A percentile compares a stretch with the other conserved stretches of the same genome.
phyloP scores from a whole-genome alignment of 2,888 invertebrate species.

The Troides oblongomaculatus region DNA sequence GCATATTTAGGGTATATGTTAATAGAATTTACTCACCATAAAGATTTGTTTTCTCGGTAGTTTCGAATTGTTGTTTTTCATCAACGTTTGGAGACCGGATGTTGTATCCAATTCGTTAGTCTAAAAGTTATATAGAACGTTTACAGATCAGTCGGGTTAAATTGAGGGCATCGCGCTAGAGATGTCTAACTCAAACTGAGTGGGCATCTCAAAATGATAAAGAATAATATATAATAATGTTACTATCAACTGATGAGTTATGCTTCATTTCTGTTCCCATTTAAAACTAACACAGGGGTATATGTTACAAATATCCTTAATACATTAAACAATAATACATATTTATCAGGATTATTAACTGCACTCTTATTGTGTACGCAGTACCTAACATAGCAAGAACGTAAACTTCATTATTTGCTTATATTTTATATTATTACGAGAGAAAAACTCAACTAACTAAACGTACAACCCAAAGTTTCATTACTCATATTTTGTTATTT shows the following conservation, averaged over 20 bases:
- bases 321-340: neutral
- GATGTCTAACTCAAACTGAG: neutral
- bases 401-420: no score
- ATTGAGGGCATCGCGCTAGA: slow-evolving; percentile 1
- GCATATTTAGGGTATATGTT: no score
- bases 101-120: neutral
- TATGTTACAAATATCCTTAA: no score
- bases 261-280: neutral
- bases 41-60: slow-evolving; percentile 30
- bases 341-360: no score
- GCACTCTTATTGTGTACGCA: neutral
- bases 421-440: no score
- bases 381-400: no score
- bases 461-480: no score
- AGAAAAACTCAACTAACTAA: no score
- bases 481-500: no score
- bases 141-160: neutral
- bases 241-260: neutral
- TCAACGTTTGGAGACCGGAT: neutral
- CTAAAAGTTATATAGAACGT: slow-evolving; percentile 4
- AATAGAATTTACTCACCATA: slow-evolving; percentile 31
- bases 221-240: neutral
- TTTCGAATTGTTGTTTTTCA: slow-evolving; percentile 15
- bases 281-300: neutral
- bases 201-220: neutral